A percentile compares a stretch with the other conserved stretches of the same genome.
Evolutionary conservation across 2,888 invertebrate species (phyloP).

Genomic region (Phasia obesa): DNA sequence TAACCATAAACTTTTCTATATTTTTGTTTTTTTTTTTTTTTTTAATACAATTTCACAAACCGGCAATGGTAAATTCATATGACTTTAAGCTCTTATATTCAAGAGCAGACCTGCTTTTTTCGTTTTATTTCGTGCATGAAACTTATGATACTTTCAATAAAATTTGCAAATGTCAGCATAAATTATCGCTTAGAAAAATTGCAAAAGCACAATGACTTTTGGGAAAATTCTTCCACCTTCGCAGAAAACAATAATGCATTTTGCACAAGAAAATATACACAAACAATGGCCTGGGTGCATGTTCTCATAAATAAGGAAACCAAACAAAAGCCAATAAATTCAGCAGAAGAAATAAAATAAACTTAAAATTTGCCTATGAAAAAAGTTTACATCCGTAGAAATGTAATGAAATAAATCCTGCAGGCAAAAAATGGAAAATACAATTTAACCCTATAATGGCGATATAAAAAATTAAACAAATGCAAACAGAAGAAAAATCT

Average conservation of each 20-base stretch:
- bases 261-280: slow-evolving; percentile 16
- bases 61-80: background rate
- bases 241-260: slow-evolving; percentile 25
- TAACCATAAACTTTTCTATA: slow-evolving; percentile 6
- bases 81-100: too few species aligned
- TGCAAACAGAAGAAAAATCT: too few species aligned
- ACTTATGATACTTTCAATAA: slow-evolving; percentile 20
- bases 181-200: slow-evolving; percentile 55
- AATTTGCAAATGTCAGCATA: slow-evolving; percentile 50
- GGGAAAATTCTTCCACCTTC: too few species aligned
- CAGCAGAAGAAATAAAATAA: slow-evolving; percentile 11
- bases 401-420: slow-evolving; percentile 37
- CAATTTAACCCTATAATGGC: slow-evolving; percentile 11
- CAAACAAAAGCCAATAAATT: slow-evolving; percentile 60
- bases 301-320: slow-evolving; percentile 30
- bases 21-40: background rate
- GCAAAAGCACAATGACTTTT: slow-evolving; percentile 9
- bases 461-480: too few species aligned
- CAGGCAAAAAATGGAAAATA: background rate
- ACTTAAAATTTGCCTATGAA: background rate
- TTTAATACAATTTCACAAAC: slow-evolving; percentile 8
- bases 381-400: background rate
- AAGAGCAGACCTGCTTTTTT: background rate
- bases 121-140: slow-evolving; percentile 24
- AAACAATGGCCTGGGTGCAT: slow-evolving; percentile 28